Evolutionary conservation across 2,888 invertebrate genomes (phyloP).

Genomic region (Ceratothoa steindachneri): DNA sequence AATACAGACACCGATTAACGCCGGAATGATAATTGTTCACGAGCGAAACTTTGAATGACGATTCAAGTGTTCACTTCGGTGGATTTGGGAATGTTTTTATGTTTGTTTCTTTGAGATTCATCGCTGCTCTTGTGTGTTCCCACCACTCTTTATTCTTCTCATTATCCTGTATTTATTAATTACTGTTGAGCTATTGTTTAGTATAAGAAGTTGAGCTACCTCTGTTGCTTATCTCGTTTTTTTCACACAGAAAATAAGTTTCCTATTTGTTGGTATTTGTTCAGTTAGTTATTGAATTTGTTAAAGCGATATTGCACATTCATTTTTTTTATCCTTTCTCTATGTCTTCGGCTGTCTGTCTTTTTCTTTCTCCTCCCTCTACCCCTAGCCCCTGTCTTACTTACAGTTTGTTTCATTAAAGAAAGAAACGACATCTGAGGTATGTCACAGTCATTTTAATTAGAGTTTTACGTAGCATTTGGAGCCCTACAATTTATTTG

Average conservation of each 20-base stretch:
- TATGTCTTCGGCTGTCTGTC: background rate
- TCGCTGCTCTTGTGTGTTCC: no score
- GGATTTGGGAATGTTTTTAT: background rate
- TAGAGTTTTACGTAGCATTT: background rate
- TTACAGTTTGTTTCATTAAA: background rate
- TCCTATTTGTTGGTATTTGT: no score
- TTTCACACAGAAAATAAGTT: no score
- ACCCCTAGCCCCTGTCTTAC: background rate
- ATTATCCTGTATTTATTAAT: background rate
- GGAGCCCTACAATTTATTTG: background rate
- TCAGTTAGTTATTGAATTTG: background rate
- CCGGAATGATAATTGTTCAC: conserved; percentile 10
- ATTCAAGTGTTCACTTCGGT: background rate
- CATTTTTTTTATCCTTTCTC: background rate
- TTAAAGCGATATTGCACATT: background rate
- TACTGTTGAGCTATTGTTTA: no score
- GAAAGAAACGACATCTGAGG: background rate
- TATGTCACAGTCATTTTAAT: background rate
- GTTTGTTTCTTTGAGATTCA: background rate
- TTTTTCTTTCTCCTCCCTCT: background rate
- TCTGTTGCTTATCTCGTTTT: no score
- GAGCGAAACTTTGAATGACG: background rate
- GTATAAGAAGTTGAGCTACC: no score
- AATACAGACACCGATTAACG: conserved; percentile 4
- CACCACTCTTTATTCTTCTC: background rate